Evolutionary conservation across 2,888 invertebrate species (phyloP).

Genomic region (Scaptodrosophila latifasciaeformis): DNA sequence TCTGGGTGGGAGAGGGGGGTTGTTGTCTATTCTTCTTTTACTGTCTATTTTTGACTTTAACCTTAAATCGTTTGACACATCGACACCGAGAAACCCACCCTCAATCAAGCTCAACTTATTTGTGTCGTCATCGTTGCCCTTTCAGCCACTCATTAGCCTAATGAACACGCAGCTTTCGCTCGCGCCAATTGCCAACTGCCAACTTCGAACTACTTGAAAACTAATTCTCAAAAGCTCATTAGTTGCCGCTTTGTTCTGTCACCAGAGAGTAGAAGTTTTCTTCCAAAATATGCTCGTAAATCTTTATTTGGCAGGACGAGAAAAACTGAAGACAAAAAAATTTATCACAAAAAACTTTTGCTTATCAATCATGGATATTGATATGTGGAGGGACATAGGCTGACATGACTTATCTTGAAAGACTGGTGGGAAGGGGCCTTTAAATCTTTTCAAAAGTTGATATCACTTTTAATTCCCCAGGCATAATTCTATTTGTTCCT

Average conservation of each 20-base stretch:
- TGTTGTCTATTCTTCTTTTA: constrained; percentile 9
- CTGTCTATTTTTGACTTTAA: constrained; percentile 46
- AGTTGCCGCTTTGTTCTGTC: constrained; percentile 47
- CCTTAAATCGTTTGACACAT: constrained; percentile 50
- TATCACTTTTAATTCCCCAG: too few relatives aligned
- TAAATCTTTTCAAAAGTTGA: too few relatives aligned
- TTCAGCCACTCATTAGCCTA: constrained; percentile 51
- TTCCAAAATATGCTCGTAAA: constrained; percentile 64
- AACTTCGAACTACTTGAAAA: too few relatives aligned
- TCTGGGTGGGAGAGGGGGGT: background rate
- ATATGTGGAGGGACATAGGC: too few relatives aligned
- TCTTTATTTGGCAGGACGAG: constrained; percentile 47
- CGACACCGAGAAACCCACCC: background rate
- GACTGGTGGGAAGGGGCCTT: too few relatives aligned
- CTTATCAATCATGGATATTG: constrained; percentile 59
- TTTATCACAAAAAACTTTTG: constrained; percentile 58
- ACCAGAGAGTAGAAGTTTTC: constrained; percentile 39
- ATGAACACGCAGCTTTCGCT: constrained; percentile 30
- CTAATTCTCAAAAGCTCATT: constrained; percentile 54
- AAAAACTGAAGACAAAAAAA: too few relatives aligned
- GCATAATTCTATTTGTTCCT: too few relatives aligned
- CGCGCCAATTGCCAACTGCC: too few relatives aligned
- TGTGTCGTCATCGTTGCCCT: constrained; percentile 38
- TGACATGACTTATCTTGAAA: background rate
- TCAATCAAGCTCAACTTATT: constrained; percentile 28